Evolutionary conservation across 2,888 invertebrate genomes (phyloP).

Genomic region (Synergus gifuensis): DNA sequence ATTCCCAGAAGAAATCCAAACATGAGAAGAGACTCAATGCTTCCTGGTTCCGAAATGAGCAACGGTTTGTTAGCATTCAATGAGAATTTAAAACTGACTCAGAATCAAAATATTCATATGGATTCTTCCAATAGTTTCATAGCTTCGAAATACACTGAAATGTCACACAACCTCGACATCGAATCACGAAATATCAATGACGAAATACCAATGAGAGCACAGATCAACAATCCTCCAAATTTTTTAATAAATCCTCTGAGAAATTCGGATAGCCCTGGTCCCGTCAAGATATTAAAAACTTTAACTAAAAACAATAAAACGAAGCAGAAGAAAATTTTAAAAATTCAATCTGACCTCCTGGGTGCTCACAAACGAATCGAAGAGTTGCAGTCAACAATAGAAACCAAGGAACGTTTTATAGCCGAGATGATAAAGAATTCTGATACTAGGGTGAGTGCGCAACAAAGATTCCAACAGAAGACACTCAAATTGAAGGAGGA

Average conservation of each 20-base stretch:
- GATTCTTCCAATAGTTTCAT: slow-evolving; percentile 15
- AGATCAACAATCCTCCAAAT: slow-evolving; percentile 66
- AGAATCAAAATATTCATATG: slow-evolving; percentile 61
- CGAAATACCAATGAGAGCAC: background rate
- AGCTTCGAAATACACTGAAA: slow-evolving; percentile 25
- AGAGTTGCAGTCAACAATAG: slow-evolving; percentile 84
- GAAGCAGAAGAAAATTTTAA: slow-evolving; percentile 74
- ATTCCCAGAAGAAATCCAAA: slow-evolving; percentile 70
- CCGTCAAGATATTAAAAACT: slow-evolving; percentile 79
- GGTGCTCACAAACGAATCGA: slow-evolving; percentile 85
- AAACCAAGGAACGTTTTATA: slow-evolving; percentile 87
- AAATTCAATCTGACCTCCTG: slow-evolving; percentile 81
- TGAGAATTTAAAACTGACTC: slow-evolving; percentile 65
- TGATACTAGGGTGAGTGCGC: slow-evolving; percentile 80
- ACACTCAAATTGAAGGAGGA: slow-evolving; percentile 81
- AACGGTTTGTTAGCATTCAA: slow-evolving; percentile 72
- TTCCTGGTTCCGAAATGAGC: slow-evolving; percentile 75
- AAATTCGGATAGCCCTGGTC: slow-evolving; percentile 80
- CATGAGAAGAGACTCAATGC: slow-evolving; percentile 73
- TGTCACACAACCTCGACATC: slow-evolving; percentile 52
- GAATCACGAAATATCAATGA: slow-evolving; percentile 55
- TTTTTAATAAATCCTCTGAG: slow-evolving; percentile 80
- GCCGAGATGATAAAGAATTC: slow-evolving; percentile 83
- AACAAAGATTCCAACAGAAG: slow-evolving; percentile 83
- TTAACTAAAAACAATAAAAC: slow-evolving; percentile 74